phyloP scores from a whole-genome alignment of 2,797 vertebrate species.

The Eidolon dupreanum region DNA sequence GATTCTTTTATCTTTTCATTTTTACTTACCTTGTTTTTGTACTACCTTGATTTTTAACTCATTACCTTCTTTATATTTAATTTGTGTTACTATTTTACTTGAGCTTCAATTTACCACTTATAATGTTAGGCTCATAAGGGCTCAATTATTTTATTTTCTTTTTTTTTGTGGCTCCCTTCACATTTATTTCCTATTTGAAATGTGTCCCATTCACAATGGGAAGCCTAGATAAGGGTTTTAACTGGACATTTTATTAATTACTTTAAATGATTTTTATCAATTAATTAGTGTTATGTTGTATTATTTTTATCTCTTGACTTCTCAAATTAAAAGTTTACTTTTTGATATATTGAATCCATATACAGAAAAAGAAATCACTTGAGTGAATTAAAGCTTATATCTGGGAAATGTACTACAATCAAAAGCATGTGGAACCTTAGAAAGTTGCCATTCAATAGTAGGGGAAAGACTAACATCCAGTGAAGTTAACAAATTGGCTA shows the following conservation, averaged over 20 bases:
- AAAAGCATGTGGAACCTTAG: neutral
- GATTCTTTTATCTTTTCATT: neutral
- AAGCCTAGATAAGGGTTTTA: constrained; percentile 16
- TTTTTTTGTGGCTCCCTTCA: neutral
- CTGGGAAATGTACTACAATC: neutral
- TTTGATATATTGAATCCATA: neutral
- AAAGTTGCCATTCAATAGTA: neutral
- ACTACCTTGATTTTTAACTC: neutral
- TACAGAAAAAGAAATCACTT: constrained; percentile 30
- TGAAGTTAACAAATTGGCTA: neutral
- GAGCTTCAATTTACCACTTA: constrained; percentile 32
- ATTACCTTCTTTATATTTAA: neutral
- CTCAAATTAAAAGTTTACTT: constrained; percentile 45
- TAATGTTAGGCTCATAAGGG: neutral
- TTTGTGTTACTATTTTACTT: constrained; percentile 44
- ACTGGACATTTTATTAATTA: constrained; percentile 53
- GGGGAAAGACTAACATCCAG: neutral
- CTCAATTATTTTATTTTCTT: constrained; percentile 13
- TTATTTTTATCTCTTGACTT: constrained; percentile 53
- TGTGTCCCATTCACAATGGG: neutral
- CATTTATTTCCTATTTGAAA: constrained; percentile 32
- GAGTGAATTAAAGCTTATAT: neutral
- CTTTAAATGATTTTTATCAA: constrained; percentile 20
- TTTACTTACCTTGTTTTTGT: neutral
- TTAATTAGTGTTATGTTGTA: constrained; percentile 15